These are phyloP conservation scores for Micrasema longulum DNA, from an alignment of 1,140 invertebrate genomes.

Conservation along the genomic window DNA sequence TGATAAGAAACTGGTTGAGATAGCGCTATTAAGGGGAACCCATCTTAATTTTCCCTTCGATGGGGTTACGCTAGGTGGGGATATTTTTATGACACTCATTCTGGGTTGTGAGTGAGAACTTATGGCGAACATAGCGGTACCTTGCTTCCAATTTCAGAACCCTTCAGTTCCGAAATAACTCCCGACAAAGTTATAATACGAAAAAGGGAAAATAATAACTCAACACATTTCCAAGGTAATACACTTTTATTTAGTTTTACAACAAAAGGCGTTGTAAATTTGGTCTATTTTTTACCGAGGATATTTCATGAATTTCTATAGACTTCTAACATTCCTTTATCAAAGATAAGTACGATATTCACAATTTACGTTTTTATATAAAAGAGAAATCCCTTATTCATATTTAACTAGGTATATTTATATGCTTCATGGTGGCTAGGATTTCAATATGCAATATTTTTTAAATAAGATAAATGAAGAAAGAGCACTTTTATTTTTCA, in stretches of 20 bases:
- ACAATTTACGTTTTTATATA: too few species aligned
- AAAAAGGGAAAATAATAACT: constrained; percentile 40
- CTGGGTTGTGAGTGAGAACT: constrained; percentile 14
- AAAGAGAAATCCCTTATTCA: too few species aligned
- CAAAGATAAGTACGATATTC: too few species aligned
- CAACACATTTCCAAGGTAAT: constrained; percentile 30
- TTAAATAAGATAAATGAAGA: too few species aligned
- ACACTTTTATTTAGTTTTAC: background rate
- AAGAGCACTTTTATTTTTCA: too few species aligned
- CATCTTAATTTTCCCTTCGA: constrained; percentile 34
- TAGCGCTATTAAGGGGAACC: constrained; percentile 13
- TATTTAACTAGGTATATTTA: too few species aligned
- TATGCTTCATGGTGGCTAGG: too few species aligned
- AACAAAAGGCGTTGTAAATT: too few species aligned
- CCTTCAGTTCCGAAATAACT: constrained; percentile 30
- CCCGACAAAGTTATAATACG: constrained; percentile 28
- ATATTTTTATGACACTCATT: constrained; percentile 23
- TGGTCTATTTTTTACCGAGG: too few species aligned
- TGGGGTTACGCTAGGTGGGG: background rate
- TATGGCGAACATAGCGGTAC: constrained; percentile 25
- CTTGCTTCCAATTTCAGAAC: constrained; percentile 31
- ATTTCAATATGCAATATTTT: too few species aligned
- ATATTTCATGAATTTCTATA: too few species aligned
- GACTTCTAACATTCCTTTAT: too few species aligned
- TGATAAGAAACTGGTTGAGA: constrained; percentile 1